These are phyloP conservation scores for Aleiodes sp. DNA, from an alignment of 1,140 invertebrate species.

Conservation along the genomic window DNA sequence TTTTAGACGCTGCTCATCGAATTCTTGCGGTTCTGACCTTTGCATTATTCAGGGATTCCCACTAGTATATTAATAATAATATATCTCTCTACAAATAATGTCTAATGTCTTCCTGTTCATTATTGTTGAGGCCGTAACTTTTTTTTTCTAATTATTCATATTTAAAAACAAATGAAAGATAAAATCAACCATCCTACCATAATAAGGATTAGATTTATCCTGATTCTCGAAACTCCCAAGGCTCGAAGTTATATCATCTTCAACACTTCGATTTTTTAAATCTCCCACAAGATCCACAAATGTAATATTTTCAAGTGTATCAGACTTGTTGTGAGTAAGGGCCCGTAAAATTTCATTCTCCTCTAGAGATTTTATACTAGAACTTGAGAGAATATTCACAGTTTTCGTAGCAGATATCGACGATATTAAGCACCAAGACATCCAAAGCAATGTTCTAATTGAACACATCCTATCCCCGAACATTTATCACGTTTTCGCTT, in stretches of 20 bases:
- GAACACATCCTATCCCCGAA: conserved; percentile 34
- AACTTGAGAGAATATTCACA: conserved; percentile 41
- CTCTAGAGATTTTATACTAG: conserved; percentile 38
- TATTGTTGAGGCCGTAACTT: too few relatives aligned
- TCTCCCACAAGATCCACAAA: conserved; percentile 40
- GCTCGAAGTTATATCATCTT: conserved; percentile 16
- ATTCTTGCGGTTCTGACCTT: conserved; percentile 8
- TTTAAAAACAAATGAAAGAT: too few relatives aligned
- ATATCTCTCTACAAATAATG: too few relatives aligned
- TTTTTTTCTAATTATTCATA: too few relatives aligned
- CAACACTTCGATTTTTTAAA: conserved; percentile 19
- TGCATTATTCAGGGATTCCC: neutral
- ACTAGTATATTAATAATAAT: too few relatives aligned
- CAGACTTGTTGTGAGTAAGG: conserved; percentile 45
- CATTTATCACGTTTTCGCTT: too few relatives aligned
- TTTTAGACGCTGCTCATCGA: too few relatives aligned
- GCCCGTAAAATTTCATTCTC: conserved; percentile 49
- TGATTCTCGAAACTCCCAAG: conserved; percentile 5
- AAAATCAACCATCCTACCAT: too few relatives aligned
- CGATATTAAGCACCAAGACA: conserved; percentile 26
- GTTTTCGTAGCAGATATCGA: conserved; percentile 27
- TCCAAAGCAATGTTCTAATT: conserved; percentile 32
- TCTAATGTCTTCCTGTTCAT: too few relatives aligned
- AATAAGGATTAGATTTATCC: conserved; percentile 41
- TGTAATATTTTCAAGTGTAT: conserved; percentile 46